Evolutionary conservation across 2,797 vertebrate species (phyloP), one percentile per base, ranked within the genome.

Genomic region (Aplochiton taeniatus): DNA sequence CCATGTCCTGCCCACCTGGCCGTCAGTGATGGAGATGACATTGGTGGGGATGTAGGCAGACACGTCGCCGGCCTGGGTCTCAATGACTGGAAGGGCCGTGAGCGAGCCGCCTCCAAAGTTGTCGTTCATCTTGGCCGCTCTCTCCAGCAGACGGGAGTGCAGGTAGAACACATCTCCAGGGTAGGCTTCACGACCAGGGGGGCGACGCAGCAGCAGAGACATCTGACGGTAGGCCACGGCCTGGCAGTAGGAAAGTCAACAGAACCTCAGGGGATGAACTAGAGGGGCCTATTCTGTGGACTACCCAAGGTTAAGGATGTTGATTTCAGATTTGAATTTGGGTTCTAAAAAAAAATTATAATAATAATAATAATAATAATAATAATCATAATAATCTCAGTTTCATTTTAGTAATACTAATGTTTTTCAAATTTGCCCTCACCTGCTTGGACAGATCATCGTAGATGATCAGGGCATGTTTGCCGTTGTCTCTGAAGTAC

Each of bases 41-140:
- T 99, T 98, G 42, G 97, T 98, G 79, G 97, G 97, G 93, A 98
- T 99, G 92, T 99, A 99, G 81, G 97, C 97, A 0, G 97, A 99
- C 92, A 99, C 98, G 0, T 99, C 98, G 42, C 97, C 98, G 9
- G 98, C 98, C 85, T 99, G 97, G 11, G 98, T 99, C 82, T 99
- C 98, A 0, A 99, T 99, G 77, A 99, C 96, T 0, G 98, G 98
- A 18, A 99, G 85, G 55, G 98, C 97, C 0, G 98, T 99, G 78
- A 99, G 91, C 65, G 97, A 99, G 61, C 98, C 98, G 0, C 98
- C 96, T 0, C 96, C 96, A 0, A 99, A 99, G 73, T 95, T 89
- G 76, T 99, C 98, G 0, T 98, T 98, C 98, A 99, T 99, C 80
- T 99, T 99, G 73, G 98, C 97, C 0, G 98, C 98, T 82, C 98